Evolutionary conservation across 2,888 invertebrate species (phyloP).

Genomic region (Branchipolynoe longqiensis): DNA sequence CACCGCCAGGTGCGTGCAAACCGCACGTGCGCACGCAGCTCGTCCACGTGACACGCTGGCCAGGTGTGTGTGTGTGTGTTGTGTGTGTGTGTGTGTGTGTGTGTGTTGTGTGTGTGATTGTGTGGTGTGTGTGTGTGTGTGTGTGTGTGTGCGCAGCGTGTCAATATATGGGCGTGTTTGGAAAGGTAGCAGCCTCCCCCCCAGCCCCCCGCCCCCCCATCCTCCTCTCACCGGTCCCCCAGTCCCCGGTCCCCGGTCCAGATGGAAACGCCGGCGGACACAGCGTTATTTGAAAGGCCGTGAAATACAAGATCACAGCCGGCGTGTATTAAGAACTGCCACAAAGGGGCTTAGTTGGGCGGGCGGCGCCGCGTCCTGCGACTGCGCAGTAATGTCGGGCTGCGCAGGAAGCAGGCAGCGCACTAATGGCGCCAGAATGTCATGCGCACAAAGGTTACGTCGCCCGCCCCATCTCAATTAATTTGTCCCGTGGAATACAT

Average conservation of each 20-base stretch:
- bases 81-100: too few relatives aligned
- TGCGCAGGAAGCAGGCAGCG: too few relatives aligned
- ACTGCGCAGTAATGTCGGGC: too few relatives aligned
- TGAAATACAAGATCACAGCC: not conserved
- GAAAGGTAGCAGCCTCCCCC: slow-evolving; percentile 36
- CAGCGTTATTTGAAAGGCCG: not conserved
- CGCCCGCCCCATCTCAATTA: too few relatives aligned
- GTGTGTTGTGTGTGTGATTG: too few relatives aligned
- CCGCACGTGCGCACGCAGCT: not conserved
- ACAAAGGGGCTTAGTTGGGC: not conserved
- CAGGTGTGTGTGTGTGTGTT: not conserved
- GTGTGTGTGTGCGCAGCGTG: not conserved
- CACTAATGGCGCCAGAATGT: too few relatives aligned
- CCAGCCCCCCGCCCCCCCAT: not conserved
- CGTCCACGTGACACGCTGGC: not conserved
- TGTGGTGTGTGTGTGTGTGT: too few relatives aligned
- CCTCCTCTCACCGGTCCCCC: too few relatives aligned
- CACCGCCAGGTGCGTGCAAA: not conserved
- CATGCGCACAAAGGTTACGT: too few relatives aligned
- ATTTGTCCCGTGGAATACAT: too few relatives aligned
- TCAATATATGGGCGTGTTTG: slow-evolving; percentile 24
- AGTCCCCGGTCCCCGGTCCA: too few relatives aligned
- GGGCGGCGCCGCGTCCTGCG: too few relatives aligned
- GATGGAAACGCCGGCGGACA: not conserved
- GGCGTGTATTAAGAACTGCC: not conserved